Percentiles rank a stretch among this genome's conserved stretches.
phyloP scores from a whole-genome alignment of 2,113 vertebrate genomes.

The Lontra canadensis region DNA sequence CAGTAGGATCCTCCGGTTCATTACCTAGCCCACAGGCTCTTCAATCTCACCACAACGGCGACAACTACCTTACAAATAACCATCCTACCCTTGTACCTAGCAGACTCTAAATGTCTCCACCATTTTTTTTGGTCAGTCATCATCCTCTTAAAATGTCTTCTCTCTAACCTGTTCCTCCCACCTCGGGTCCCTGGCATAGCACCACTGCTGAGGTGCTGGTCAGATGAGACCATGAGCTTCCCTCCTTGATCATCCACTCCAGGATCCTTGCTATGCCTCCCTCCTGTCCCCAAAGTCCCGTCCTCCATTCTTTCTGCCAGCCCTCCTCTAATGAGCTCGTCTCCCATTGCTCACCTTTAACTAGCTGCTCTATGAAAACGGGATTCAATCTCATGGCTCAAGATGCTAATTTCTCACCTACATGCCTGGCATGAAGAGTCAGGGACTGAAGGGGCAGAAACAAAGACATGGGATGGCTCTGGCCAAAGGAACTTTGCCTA shows the following conservation, averaged over 20 bases:
- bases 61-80: not conserved
- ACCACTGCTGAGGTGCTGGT: not conserved
- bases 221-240: not conserved
- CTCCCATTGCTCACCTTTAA: slow-evolving; percentile 1
- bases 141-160: not conserved
- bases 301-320: not conserved
- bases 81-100: not conserved
- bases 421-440: not conserved
- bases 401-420: not conserved
- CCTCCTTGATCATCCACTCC: not conserved
- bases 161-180: not conserved
- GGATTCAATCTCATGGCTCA: slow-evolving; percentile 11
- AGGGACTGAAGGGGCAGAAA: not conserved
- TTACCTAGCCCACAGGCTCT: not conserved
- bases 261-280: not conserved
- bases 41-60: not conserved
- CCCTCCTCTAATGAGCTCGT: not conserved
- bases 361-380: not conserved
- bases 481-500: not conserved
- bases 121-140: not conserved
- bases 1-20: not conserved
- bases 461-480: not conserved
- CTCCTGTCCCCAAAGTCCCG: not conserved
- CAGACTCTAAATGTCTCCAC: not conserved
- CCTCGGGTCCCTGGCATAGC: not conserved